Percentiles rank a stretch among this genome's conserved stretches.
phyloP scores from a whole-genome alignment of 2,888 invertebrate species.

The Chironomus tentans region DNA sequence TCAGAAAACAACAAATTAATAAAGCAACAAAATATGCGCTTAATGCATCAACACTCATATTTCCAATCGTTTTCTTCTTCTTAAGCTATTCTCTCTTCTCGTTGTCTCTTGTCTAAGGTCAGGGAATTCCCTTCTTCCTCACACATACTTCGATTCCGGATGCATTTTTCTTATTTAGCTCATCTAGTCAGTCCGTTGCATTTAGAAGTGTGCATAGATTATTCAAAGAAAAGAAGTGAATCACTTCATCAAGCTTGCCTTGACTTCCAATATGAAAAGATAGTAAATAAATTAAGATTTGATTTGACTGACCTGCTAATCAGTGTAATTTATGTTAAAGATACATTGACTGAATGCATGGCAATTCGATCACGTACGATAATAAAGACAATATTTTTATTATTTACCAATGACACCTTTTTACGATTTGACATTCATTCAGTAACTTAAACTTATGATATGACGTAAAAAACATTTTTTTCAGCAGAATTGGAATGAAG shows the following conservation, averaged over 20 bases:
- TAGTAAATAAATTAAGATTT: no score
- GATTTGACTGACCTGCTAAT: no score
- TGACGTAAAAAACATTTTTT: background rate
- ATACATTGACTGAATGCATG: no score
- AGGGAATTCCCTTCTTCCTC: conserved; percentile 1
- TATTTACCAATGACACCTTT: background rate
- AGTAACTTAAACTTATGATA: background rate
- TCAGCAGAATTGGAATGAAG: background rate
- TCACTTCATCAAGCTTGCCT: background rate
- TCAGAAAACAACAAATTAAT: background rate
- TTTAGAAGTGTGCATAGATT: background rate
- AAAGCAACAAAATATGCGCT: no score
- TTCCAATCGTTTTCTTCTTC: background rate
- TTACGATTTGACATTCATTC: background rate
- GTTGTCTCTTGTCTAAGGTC: background rate
- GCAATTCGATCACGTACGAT: background rate
- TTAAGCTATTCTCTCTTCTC: no score
- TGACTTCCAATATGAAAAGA: background rate
- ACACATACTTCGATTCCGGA: background rate
- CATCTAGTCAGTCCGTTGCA: background rate
- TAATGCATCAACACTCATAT: background rate
- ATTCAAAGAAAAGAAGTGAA: background rate
- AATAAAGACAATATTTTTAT: background rate
- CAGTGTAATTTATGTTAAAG: no score
- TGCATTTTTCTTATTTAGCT: background rate